Evolutionary conservation across 1,140 invertebrate species (phyloP).

Genomic region (Choristoneura fumiferana): DNA sequence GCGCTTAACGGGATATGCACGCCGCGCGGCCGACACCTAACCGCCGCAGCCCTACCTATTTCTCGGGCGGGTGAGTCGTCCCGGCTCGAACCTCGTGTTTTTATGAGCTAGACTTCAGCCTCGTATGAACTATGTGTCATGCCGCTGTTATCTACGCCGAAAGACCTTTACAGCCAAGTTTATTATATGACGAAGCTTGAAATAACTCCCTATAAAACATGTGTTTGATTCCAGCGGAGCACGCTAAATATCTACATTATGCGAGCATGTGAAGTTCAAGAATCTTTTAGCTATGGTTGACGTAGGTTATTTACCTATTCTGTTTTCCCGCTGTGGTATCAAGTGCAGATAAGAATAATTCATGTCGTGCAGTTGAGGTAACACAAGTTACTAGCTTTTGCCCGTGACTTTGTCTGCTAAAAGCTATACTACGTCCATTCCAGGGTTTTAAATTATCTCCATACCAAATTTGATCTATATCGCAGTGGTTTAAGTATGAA

Average conservation of each 20-base stretch:
- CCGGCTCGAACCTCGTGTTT: constrained; percentile 19
- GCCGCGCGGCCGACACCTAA: too few species aligned
- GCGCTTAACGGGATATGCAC: too few species aligned
- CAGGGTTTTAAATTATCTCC: too few species aligned
- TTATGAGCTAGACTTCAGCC: constrained; percentile 37
- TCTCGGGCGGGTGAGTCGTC: neutral
- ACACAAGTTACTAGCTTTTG: too few species aligned
- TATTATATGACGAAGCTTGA: constrained; percentile 5
- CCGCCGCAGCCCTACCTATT: too few species aligned
- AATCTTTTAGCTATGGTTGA: neutral
- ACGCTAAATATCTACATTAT: constrained; percentile 18
- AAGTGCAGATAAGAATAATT: too few species aligned
- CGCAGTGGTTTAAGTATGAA: too few species aligned
- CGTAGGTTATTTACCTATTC: neutral
- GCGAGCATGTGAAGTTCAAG: constrained; percentile 12
- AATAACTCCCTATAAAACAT: constrained; percentile 18
- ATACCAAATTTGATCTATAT: too few species aligned
- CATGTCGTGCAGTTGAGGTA: too few species aligned
- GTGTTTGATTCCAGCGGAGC: constrained; percentile 1
- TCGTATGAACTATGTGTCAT: neutral
- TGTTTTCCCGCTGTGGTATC: too few species aligned
- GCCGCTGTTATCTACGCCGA: constrained; percentile 7
- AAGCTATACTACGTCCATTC: too few species aligned
- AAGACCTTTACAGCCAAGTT: constrained; percentile 3
- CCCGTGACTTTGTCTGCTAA: too few species aligned